Base-by-base conservation (phyloP, 2,888 invertebrate genomes). In the Leptinotarsa tumamoca region DNA sequence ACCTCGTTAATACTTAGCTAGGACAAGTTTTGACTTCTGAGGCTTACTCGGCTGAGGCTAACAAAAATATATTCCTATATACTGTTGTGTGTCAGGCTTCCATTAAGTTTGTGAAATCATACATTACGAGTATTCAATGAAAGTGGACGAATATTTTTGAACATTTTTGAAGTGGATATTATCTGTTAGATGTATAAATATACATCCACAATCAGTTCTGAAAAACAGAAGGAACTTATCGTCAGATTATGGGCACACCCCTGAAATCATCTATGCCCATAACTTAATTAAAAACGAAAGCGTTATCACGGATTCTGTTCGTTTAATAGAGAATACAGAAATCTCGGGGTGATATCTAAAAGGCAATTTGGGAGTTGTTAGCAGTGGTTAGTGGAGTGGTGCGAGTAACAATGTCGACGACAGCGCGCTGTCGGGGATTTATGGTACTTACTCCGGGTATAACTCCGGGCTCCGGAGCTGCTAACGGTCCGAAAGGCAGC, bases 291-390 rank as follows among this genome's bases (percentile, higher is more conserved):
- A 61, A 71, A 75, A 74, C 27, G n/a, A 10, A 18, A 51, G 43
- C 54, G 33, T 50, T 71, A 58, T 27, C 58, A 27, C 15, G 68
- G 63, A 71, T 75, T 58, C 58, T 33, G 33, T 27, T 73, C 74
- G 73, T 67, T 73, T 72, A 77, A 77, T 77, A 68, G 74, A 72
- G 74, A 75, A 69, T 75, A 74, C 70, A 80, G 77, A 81, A 81
- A 82, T 83, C 81, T 79, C 79, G 74, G 79, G 80, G 82, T 80
- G 83, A 86, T 85, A 85, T 86, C 85, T 86, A 85, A 86, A 85
- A 86, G 84, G 87, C 87, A 87, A 87, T 87, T 87, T 87, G 86
- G 86, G 86, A 86, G 87, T 87, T 87, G 87, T 87, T 87, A 87
- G 87, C 85, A 85, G 87, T 86, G 87, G 87, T 87, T 87, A 87